Evolutionary conservation across 2,797 vertebrate genomes (phyloP), one percentile per base, ranked within the genome.

Genomic region (Lacerta bilineata): DNA sequence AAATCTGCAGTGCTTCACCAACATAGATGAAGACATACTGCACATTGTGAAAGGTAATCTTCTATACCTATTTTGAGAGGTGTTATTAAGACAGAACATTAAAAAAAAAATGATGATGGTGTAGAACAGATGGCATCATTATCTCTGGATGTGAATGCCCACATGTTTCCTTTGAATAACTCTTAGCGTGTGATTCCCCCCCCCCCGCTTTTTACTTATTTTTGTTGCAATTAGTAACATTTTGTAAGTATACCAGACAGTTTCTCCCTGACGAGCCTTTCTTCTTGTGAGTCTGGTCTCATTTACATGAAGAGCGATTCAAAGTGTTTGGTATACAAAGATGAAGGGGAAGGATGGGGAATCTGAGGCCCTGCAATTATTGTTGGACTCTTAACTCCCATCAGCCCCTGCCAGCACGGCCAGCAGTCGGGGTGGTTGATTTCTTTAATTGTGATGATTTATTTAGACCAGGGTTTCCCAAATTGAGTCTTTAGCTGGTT

Each of bases 61-160:
- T 87, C 88, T 88, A 91, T 85, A 83, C 50, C 61, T 93, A 89
- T 68, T 78, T 0, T 90, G 79, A 90, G 77, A 91, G 86, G 39
- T 68, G 90, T 84, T 69, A 94, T 89, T 84, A 55, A 78, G 61
- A n/a, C 78, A 88, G 80, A 87, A 81, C 20, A 80, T 39, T 41
- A 1, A 80, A 46, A 77, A 46, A 77, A 90, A 74, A 33, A 33
- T 33, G 29, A 27, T 84, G 61, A 33, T 78, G 71, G 68, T 85
- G 76, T 74, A 85, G 69, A 84, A 92, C 84, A 94, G 89, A 91
- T 93, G 90, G 83, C 86, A 72, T 84, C 92, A 85, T 89, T 88
- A 89, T 92, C 87, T 84, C 91, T 89, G 87, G 90, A 88, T 89
- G 5, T 90, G 69, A 89, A 91, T 80, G 91, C 64, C 55, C 29